A percentile compares a stretch with the other conserved stretches of the same genome.
These are phyloP conservation scores for Eupithecia inturbata DNA, from an alignment of 2,888 invertebrate species.

Conservation along the genomic window DNA sequence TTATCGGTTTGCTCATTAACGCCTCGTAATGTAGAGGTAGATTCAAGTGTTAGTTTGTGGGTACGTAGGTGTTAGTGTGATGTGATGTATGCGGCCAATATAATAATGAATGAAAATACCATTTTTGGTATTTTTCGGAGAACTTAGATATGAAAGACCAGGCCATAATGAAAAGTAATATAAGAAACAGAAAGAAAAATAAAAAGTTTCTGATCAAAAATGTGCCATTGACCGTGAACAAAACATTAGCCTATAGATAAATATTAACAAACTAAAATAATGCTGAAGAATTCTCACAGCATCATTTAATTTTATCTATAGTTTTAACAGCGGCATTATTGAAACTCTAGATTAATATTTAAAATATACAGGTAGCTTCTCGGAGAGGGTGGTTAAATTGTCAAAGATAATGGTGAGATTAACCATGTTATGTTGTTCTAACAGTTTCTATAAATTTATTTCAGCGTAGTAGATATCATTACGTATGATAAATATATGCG, in stretches of 20 bases:
- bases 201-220: background rate
- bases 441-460: background rate
- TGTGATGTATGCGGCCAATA: background rate
- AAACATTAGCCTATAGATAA: no score
- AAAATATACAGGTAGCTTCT: background rate
- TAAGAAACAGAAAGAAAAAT: background rate
- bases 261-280: no score
- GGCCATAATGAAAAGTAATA: background rate
- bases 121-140: background rate
- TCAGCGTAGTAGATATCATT: constrained; percentile 1
- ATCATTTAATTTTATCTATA: background rate
- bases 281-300: no score
- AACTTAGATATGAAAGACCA: background rate
- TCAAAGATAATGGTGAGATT: background rate
- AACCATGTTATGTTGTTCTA: background rate
- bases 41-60: constrained; percentile 18
- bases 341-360: background rate
- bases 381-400: background rate
- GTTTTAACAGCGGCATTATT: background rate
- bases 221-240: background rate
- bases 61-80: background rate
- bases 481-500: constrained; percentile 3
- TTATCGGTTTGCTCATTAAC: constrained; percentile 30
- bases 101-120: background rate
- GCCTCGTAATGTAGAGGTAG: constrained; percentile 28